Evolutionary conservation across 2,888 invertebrate species (phyloP), one percentile per base, ranked within the genome.

Genomic region (Drosophila gaucha): DNA sequence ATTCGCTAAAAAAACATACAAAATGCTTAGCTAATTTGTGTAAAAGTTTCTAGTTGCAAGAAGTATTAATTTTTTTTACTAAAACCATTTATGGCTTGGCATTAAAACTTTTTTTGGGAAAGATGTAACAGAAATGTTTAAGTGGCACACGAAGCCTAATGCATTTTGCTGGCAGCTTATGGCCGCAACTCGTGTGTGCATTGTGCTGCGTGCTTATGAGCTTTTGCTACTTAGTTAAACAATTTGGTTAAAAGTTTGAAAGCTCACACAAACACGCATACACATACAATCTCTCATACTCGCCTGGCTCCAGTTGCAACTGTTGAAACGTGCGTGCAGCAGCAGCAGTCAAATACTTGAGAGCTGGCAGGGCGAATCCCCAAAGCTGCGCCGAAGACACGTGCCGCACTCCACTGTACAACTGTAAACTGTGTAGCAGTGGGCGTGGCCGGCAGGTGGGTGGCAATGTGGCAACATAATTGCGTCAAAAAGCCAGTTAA

Each of bases 211-310:
- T 77, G 67, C 74, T 80, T 80, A 67, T 67, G 59, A 51, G 70
- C 80, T 74, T 86, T 80, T 65, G 58, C 74, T 80, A 80, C 80
- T 84, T 77, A 84, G 80, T 74, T 86, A 84, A 82, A 86, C 78
- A 82, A 82, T 84, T 82, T 86, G 69, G 72, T 80, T 78, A 77
- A 80, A 80, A 82, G 78, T 86, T 41, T 85, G 46, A 35, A 58
- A 69, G 66, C 50, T 54, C 43, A 54, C 43, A 33, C 50, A 44
- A 50, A 64, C 44, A 64, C 50, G 47, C 50, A 57, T 36, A 44
- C 50, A 18, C 35, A 47, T 14, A 33, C 39, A n/a, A 3, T 4
- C 14, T 36, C 9, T 10, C 52, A 28, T 50, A 14, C 20, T 16
- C 36, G 35, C 26, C 28, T 35, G 41, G 14, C 51, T 52, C 46